Evolutionary conservation across 2,888 invertebrate species (phyloP).

Genomic region (Amphipyra tragopoginis): DNA sequence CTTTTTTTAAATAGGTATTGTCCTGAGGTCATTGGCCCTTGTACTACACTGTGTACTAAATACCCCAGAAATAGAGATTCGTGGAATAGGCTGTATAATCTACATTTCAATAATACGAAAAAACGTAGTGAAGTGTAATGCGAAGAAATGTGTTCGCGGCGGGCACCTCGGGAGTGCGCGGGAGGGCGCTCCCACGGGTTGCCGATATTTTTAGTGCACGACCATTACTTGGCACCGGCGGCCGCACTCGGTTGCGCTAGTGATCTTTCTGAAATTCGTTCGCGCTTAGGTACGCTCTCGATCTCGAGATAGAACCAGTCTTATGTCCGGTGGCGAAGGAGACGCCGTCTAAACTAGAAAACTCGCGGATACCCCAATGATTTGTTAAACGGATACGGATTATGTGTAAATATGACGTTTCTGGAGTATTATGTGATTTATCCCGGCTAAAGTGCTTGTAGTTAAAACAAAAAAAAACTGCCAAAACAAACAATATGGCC

Average conservation of each 20-base stretch:
- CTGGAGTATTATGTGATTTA: conserved; percentile 77
- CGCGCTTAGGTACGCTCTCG: conserved; percentile 84
- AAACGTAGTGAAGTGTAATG: conserved; percentile 74
- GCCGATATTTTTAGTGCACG: conserved; percentile 92
- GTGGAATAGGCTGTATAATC: conserved; percentile 36
- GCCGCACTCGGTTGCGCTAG: conserved; percentile 88
- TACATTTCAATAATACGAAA: conserved; percentile 59
- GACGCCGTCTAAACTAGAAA: conserved; percentile 66
- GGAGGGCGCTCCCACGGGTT: conserved; percentile 90
- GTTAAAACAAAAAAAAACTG: conserved; percentile 49
- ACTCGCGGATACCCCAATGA: conserved; percentile 50
- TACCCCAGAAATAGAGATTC: conserved; percentile 31
- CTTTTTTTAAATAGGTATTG: conserved; percentile 7
- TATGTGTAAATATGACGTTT: conserved; percentile 80
- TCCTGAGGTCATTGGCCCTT: conserved; percentile 29
- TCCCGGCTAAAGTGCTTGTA: conserved; percentile 78
- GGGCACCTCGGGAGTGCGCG: conserved; percentile 86
- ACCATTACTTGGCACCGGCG: conserved; percentile 92
- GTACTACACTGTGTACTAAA: conserved; percentile 18
- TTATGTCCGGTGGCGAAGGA: conserved; percentile 75
- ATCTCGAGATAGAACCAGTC: conserved; percentile 83
- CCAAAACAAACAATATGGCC: conserved; percentile 72
- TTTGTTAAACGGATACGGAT: conserved; percentile 52
- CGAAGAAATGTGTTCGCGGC: conserved; percentile 86
- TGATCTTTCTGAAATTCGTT: conserved; percentile 88